Conservation (phyloP, 2,797 vertebrate genomes). For the Hoplostethus atlanticus region DNA sequence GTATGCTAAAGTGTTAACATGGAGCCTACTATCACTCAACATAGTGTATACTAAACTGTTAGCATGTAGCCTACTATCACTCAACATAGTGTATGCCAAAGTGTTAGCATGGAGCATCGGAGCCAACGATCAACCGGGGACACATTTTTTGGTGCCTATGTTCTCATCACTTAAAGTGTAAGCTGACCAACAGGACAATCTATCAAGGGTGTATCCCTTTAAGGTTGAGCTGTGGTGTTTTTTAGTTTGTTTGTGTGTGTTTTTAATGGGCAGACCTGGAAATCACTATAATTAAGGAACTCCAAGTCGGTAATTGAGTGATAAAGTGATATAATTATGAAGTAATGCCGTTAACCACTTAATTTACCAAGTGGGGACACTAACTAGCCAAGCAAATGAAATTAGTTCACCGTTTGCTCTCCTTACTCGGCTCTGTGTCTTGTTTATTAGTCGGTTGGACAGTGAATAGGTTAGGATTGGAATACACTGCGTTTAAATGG, state of each 20-base stretch:
- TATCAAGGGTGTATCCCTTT: not conserved
- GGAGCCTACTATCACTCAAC: too few relatives aligned
- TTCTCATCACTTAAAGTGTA: too few relatives aligned
- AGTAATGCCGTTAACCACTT: constrained; percentile 45
- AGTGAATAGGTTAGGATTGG: constrained; percentile 60
- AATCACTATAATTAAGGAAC: constrained; percentile 48
- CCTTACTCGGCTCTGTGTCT: not conserved
- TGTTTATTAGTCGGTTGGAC: not conserved
- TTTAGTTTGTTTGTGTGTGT: too few relatives aligned
- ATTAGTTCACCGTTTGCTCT: constrained; percentile 25
- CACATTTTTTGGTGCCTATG: too few relatives aligned
- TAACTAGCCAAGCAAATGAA: constrained; percentile 54
- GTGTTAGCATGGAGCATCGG: too few relatives aligned
- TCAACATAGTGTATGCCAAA: too few relatives aligned
- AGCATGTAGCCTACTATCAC: too few relatives aligned
- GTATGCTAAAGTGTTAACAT: too few relatives aligned
- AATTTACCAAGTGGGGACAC: constrained; percentile 26
- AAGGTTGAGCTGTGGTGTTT: not conserved
- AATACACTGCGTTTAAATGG: constrained; percentile 10
- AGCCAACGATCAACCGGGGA: too few relatives aligned
- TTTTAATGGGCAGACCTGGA: constrained; percentile 44
- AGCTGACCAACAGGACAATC: too few relatives aligned
- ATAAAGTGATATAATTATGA: constrained; percentile 67
- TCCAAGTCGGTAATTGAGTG: constrained; percentile 34
- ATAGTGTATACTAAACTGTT: too few relatives aligned